phyloP scores from a whole-genome alignment of 2,888 invertebrate species.

The Xestia ashworthii region DNA sequence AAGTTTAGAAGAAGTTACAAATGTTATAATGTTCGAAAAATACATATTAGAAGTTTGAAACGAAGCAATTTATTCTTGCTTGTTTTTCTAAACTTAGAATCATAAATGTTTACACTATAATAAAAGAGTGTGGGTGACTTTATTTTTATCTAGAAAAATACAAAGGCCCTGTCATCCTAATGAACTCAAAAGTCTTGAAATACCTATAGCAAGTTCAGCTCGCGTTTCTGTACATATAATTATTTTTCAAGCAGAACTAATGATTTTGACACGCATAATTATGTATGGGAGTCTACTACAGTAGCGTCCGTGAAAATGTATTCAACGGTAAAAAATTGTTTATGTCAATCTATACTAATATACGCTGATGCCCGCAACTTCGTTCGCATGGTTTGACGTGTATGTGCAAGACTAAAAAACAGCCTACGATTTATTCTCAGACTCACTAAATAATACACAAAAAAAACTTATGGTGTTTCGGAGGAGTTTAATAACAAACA shows the following conservation, averaged over 20 bases:
- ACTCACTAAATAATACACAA: no score
- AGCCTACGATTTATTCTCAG: no score
- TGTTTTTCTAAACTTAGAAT: not conserved
- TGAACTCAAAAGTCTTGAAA: not conserved
- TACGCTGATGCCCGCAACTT: no score
- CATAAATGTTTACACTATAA: not conserved
- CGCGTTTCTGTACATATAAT: not conserved
- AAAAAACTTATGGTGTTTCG: no score
- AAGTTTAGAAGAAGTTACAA: slow-evolving; percentile 4
- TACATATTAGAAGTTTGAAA: not conserved
- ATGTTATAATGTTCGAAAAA: not conserved
- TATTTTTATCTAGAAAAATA: not conserved
- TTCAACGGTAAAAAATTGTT: not conserved
- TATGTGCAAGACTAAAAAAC: no score
- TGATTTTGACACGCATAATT: not conserved
- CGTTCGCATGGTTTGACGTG: no score
- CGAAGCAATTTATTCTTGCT: slow-evolving; percentile 5
- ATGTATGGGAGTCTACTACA: not conserved
- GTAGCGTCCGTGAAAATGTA: not conserved
- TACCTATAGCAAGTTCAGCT: not conserved
- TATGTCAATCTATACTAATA: not conserved
- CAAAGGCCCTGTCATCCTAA: not conserved
- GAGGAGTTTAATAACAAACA: no score
- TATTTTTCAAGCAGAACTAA: not conserved
- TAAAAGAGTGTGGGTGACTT: not conserved